Evolutionary conservation across 1,140 invertebrate species (phyloP).

Genomic region (Bombus turneri): DNA sequence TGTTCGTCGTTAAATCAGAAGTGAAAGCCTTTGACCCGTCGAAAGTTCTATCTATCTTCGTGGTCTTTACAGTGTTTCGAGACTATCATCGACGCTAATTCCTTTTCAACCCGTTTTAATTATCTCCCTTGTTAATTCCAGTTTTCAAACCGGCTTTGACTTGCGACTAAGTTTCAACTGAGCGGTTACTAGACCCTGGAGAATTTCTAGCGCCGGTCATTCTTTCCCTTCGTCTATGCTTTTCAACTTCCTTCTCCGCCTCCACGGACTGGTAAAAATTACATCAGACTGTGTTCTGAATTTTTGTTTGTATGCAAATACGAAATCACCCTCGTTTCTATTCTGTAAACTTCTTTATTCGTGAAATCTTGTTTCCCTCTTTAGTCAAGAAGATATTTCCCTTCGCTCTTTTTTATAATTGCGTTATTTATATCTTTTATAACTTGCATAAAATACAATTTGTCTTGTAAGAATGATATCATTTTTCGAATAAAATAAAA

Average conservation of each 20-base stretch:
- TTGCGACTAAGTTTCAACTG: no score
- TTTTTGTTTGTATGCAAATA: constrained; percentile 12
- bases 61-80: neutral
- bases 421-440: no score
- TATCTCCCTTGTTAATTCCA: constrained; percentile 35
- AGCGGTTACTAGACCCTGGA: constrained; percentile 2
- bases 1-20: neutral
- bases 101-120: constrained; percentile 47
- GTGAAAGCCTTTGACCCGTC: constrained; percentile 3
- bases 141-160: constrained; percentile 1
- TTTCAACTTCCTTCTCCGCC: neutral
- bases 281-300: neutral
- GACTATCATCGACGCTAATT: constrained; percentile 26
- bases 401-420: no score
- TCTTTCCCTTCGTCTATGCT: neutral
- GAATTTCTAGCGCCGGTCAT: constrained; percentile 15
- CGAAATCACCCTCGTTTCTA: no score
- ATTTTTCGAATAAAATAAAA: neutral
- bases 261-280: neutral
- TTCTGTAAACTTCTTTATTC: no score
- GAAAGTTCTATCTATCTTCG: neutral
- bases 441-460: no score
- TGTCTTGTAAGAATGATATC: neutral
- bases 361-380: no score
- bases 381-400: no score